A percentile compares a stretch with the other conserved stretches of the same genome.
Conservation (phyloP, 2,888 invertebrate genomes). For the Amphimallon solstitiale region DNA sequence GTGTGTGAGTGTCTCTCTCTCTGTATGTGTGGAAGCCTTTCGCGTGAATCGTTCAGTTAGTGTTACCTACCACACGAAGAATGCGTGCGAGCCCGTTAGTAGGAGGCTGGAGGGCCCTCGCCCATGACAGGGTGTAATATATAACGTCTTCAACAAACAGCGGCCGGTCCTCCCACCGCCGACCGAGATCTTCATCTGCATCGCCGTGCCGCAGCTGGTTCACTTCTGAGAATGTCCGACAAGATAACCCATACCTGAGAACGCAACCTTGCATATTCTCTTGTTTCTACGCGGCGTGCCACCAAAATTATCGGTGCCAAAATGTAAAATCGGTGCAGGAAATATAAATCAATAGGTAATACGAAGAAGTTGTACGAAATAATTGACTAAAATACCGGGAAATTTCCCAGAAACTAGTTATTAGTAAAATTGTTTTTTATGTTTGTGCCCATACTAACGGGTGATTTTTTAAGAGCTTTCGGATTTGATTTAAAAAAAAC, state of each 20-base stretch:
- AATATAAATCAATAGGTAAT: no score
- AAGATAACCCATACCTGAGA: slow-evolving; percentile 5
- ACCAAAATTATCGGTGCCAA: background rate
- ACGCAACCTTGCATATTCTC: slow-evolving; percentile 20
- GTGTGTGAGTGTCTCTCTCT: slow-evolving; percentile 20
- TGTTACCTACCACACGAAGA: slow-evolving; percentile 55
- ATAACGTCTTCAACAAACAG: slow-evolving; percentile 59
- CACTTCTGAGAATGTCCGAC: slow-evolving; percentile 53
- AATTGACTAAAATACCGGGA: background rate
- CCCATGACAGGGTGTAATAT: slow-evolving; percentile 59
- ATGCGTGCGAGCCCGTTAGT: slow-evolving; percentile 57
- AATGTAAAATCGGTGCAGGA: no score
- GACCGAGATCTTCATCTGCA: slow-evolving; percentile 56
- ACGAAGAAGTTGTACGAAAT: no score
- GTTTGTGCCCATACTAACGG: background rate
- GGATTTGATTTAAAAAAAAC: no score
- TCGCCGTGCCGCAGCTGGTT: slow-evolving; percentile 51
- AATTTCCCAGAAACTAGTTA: background rate
- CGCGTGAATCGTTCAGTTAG: slow-evolving; percentile 46
- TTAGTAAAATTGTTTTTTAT: background rate
- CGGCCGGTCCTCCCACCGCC: slow-evolving; percentile 56
- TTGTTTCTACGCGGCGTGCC: background rate
- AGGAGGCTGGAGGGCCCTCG: slow-evolving; percentile 55
- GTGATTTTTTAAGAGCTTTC: no score
- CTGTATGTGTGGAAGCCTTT: slow-evolving; percentile 36